Evolutionary conservation across 2,797 vertebrate genomes (phyloP).

Genomic region (Mus spretus): DNA sequence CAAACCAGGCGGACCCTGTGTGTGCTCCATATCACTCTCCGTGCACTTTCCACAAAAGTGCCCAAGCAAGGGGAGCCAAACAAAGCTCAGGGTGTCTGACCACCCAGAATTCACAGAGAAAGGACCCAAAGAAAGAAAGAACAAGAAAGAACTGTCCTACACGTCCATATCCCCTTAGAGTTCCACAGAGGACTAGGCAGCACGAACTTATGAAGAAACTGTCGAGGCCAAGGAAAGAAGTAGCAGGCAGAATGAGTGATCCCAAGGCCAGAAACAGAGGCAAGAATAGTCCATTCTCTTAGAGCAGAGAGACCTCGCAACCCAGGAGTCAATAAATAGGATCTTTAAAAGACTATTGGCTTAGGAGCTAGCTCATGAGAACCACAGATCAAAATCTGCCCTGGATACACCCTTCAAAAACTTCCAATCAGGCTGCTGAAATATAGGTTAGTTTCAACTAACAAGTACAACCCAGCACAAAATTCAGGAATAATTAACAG

Average conservation of each 20-base stretch:
- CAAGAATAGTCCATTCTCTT: background rate
- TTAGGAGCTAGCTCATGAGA: background rate
- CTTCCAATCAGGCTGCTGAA: constrained; percentile 21
- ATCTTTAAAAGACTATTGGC: background rate
- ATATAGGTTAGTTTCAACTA: constrained; percentile 2
- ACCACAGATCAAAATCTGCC: background rate
- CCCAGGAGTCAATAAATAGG: background rate
- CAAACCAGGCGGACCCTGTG: accelerated
- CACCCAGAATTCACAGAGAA: background rate
- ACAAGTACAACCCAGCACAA: background rate
- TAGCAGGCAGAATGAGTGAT: background rate
- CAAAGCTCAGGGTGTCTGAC: background rate
- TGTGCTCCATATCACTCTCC: background rate
- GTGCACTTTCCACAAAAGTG: background rate
- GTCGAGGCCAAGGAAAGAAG: background rate
- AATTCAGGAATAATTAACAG: background rate
- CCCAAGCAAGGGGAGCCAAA: background rate
- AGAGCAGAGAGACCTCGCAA: background rate
- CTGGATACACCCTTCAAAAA: background rate
- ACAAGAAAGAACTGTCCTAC: background rate
- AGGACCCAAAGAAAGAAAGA: background rate
- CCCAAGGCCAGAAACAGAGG: background rate
- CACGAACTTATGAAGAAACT: background rate
- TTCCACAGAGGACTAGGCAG: background rate
- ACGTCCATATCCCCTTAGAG: background rate